Evolutionary conservation across 2,888 invertebrate species (phyloP).

Genomic region (Panopea generosa): DNA sequence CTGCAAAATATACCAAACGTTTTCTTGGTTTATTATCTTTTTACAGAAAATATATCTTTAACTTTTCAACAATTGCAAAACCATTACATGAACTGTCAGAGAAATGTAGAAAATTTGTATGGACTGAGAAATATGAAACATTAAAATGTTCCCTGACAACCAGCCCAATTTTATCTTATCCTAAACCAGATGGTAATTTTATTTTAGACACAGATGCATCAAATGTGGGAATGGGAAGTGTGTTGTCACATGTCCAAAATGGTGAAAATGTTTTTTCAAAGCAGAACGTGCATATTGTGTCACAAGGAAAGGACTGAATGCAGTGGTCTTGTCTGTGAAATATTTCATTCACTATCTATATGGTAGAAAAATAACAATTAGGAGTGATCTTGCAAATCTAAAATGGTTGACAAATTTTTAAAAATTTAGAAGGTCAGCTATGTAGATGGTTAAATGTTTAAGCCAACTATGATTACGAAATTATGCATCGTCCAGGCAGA

Average conservation of each 20-base stretch:
- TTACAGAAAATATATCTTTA: slow-evolving; percentile 33
- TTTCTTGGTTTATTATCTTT: slow-evolving; percentile 18
- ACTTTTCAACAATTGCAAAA: slow-evolving; percentile 23
- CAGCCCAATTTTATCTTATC: slow-evolving; percentile 16
- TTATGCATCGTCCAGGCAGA: not conserved
- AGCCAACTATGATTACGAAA: not conserved
- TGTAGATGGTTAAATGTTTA: not conserved
- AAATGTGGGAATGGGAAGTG: not conserved
- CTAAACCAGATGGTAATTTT: slow-evolving; percentile 18
- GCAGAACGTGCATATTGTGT: slow-evolving; percentile 14
- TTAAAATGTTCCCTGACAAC: slow-evolving; percentile 9
- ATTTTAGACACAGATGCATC: slow-evolving; percentile 18
- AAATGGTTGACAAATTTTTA: not conserved
- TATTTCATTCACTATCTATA: slow-evolving; percentile 13
- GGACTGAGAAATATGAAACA: slow-evolving; percentile 23
- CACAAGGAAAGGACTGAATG: slow-evolving; percentile 7
- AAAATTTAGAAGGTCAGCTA: not conserved
- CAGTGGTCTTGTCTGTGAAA: slow-evolving; percentile 2
- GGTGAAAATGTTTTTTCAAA: slow-evolving; percentile 22
- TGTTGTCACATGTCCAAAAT: slow-evolving; percentile 29
- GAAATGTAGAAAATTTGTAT: slow-evolving; percentile 12
- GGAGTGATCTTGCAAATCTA: slow-evolving; percentile 2
- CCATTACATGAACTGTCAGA: slow-evolving; percentile 28
- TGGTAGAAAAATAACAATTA: slow-evolving; percentile 6
- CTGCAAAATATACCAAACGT: slow-evolving; percentile 21